Base-by-base conservation (phyloP, 2,888 invertebrate genomes). In the Stenchaetothrips biformis region DNA sequence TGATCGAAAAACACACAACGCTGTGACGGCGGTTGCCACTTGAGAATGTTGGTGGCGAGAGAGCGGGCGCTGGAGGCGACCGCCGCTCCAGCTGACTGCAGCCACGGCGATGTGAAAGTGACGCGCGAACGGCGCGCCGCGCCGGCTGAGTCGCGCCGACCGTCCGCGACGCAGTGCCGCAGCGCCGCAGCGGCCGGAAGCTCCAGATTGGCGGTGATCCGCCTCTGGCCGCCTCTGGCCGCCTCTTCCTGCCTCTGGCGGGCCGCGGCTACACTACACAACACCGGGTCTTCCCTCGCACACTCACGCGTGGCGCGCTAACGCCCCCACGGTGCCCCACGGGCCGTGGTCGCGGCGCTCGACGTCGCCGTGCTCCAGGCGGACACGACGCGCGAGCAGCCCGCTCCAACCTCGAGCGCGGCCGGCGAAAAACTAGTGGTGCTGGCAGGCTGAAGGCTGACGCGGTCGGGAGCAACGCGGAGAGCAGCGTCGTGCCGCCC, bases 21-120 rank as follows among this genome's bases (percentile, higher is more conserved):
- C n/a, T n/a, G 37, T 37, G 37, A 37, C 2, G 37, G 37, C n/a
- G n/a, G n/a, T n/a, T n/a, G n/a, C n/a, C n/a, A 37, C 37, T 37
- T 37, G 1, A 37, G 37, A 4, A 37, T 37, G 4, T 4, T 2
- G 2, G 37, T 37, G 37, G 37, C 37, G 37, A 37, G 2, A 37
- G 4, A 37, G 37, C 37, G 37, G 37, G 37, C 37, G 37, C 37
- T 37, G 37, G 37, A 37, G 0, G 90, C 97, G 81, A 98, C 0
- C 90, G 97, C 78, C 53, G 53, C 53, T 13, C 16, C 18, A 18
- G 13, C 53, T 53, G 53, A 18, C 53, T 11, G 13, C 53, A 16
- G 53, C 53, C 13, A 2, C 13, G 53, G 16, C 53, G 53, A 16
- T 53, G 53, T 53, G 53, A 11, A 37, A 37, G 37, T 4, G 37